phyloP scores from a whole-genome alignment of 2,797 vertebrate genomes.

The Liparis tanakae region DNA sequence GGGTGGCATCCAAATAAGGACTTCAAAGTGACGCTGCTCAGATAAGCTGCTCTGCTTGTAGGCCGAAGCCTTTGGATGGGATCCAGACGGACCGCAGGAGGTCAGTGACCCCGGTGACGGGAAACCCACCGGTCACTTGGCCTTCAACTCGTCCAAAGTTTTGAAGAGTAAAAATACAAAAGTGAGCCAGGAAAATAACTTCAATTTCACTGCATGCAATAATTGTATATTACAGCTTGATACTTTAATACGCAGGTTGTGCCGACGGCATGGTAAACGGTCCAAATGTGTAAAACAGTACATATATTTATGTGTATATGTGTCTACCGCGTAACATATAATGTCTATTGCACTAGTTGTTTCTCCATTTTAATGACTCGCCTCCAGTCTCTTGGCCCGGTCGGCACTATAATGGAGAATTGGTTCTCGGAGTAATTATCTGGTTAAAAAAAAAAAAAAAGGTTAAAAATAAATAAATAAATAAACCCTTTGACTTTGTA shows the following conservation, averaged over 20 bases:
- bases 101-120: constrained; percentile 26
- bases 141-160: constrained; percentile 41
- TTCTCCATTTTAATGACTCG: background rate
- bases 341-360: background rate
- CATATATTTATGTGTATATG: background rate
- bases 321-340: background rate
- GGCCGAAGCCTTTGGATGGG: constrained; percentile 13
- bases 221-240: background rate
- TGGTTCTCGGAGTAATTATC: background rate
- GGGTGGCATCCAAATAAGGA: background rate
- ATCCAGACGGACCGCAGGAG: constrained; percentile 29
- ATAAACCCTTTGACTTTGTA: constrained; percentile 19
- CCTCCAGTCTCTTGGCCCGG: background rate
- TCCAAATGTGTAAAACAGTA: background rate
- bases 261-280: background rate
- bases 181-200: background rate
- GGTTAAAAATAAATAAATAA: background rate
- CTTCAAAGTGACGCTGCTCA: background rate
- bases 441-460: background rate
- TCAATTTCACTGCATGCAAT: background rate
- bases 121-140: background rate
- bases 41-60: background rate
- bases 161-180: constrained; percentile 20
- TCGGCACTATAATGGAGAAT: background rate
- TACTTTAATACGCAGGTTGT: background rate